Base-by-base conservation (phyloP, 2,113 vertebrate genomes). In the Trematocara zebra region DNA sequence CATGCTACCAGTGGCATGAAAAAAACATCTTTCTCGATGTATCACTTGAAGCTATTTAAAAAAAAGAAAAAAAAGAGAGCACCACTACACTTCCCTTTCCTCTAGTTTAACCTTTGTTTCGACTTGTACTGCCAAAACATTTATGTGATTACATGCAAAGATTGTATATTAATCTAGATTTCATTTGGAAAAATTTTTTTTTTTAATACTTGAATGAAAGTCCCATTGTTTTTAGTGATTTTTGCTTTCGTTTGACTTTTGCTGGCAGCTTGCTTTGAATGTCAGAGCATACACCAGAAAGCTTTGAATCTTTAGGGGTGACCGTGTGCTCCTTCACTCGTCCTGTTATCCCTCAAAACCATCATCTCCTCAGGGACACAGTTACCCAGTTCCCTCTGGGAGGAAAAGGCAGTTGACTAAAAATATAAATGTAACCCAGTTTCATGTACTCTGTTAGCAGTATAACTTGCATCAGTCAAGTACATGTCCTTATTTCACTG, bases 241-340 rank as follows among this genome's bases (percentile, higher is more conserved):
- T 69, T 1, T 81, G 28, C 3, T 54, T 23, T 42, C 1, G 33
- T 23, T 82, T 17, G 1, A 42, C 20, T 54, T 31, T 69, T 42
- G 11, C 17, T 53, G 52, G 20, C 20, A 53, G 57, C n/a, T 81
- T 37, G 14, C 1, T 12, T 14, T 67, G 15, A 15, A 53, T 52
- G 83, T 72, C 35, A 5, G 61, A 86, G 81, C 81, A 89, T 81
- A 57, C 57, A 86, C 81, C 56, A 67, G 11, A 76, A 44, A 14
- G 35, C 85, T 93, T 90, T 88, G 84, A 89, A 89, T 56, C 85
- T 84, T 9, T 17, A 88, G 74, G 84, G 83, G 17, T 82, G 84
- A 81, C 86, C 40, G 56, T 59, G 72, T 64, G 18, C 33, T 52
- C 26, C 31, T 57, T 14, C 52, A n/a, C 7, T 4, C 2, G 2